Conservation (phyloP, 2,797 vertebrate species). For the Lacerta agilis region DNA sequence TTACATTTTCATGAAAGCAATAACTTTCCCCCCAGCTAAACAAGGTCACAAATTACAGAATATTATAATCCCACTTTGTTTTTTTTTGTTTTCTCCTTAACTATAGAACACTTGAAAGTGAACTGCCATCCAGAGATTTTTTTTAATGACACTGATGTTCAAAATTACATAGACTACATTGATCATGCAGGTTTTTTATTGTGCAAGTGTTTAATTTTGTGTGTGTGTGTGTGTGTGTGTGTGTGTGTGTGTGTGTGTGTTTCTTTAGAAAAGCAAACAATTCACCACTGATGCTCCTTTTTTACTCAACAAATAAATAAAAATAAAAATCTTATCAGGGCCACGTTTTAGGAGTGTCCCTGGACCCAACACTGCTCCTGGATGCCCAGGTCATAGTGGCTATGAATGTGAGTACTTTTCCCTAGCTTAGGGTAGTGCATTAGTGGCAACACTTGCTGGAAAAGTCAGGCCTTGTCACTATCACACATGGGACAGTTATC, state of each 20-base stretch:
- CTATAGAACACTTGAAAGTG: constrained; percentile 68
- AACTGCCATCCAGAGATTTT: constrained; percentile 68
- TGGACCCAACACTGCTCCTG: not conserved
- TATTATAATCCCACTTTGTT: constrained; percentile 67
- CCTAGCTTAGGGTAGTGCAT: not conserved
- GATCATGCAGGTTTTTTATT: constrained; percentile 65
- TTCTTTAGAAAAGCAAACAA: constrained; percentile 35
- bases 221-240: constrained; percentile 42
- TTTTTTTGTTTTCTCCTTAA: constrained; percentile 48
- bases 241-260: not conserved
- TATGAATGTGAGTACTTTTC: not conserved
- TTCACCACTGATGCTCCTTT: constrained; percentile 8
- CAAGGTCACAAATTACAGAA: constrained; percentile 81
- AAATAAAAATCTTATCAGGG: not conserved
- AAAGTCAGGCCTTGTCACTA: not conserved
- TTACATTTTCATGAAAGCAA: constrained; percentile 77
- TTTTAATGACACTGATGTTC: constrained; percentile 53
- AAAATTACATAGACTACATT: constrained; percentile 65
- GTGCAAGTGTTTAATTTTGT: constrained; percentile 54
- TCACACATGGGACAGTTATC: not conserved
- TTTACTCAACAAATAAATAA: not conserved
- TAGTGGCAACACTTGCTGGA: not conserved
- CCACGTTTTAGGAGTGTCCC: not conserved
- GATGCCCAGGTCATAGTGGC: not conserved
- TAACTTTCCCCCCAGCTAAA: constrained; percentile 73